Conservation (phyloP, 1,140 invertebrate genomes). For the Bombus picipes region DNA sequence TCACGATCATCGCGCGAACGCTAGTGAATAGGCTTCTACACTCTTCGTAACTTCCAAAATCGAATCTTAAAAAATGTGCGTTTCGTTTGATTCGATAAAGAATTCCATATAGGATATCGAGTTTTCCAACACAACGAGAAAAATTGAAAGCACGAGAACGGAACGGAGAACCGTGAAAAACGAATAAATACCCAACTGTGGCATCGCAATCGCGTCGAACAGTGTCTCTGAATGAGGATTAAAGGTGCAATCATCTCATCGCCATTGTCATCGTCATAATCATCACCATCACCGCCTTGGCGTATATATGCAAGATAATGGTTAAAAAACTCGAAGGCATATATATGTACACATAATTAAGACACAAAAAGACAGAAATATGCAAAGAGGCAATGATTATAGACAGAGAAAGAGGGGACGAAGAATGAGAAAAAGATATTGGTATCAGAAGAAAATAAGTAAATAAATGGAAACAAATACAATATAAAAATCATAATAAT, state of each 20-base stretch:
- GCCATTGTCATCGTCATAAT: constrained; percentile 67
- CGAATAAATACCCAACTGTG: constrained; percentile 38
- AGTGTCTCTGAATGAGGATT: constrained; percentile 52
- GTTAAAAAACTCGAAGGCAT: constrained; percentile 60
- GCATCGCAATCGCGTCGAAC: constrained; percentile 41
- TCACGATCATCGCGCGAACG: no score
- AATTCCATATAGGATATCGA: not conserved
- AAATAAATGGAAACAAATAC: not conserved
- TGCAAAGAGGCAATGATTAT: constrained; percentile 46
- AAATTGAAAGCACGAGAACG: not conserved
- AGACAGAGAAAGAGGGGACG: constrained; percentile 34
- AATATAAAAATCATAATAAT: not conserved
- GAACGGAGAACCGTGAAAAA: constrained; percentile 51
- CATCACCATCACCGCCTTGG: constrained; percentile 42
- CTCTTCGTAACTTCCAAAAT: not conserved
- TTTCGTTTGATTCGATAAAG: not conserved
- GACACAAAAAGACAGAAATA: constrained; percentile 47
- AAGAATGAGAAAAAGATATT: constrained; percentile 26
- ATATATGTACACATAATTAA: constrained; percentile 58
- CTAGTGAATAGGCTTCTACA: not conserved
- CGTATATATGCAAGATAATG: constrained; percentile 55
- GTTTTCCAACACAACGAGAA: not conserved
- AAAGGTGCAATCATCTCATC: constrained; percentile 73
- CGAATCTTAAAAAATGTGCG: not conserved
- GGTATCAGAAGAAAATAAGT: not conserved